Evolutionary conservation across 2,113 vertebrate species (phyloP), one percentile per base, ranked within the genome.

Genomic region (Cryptomyrus ogoouensis): DNA sequence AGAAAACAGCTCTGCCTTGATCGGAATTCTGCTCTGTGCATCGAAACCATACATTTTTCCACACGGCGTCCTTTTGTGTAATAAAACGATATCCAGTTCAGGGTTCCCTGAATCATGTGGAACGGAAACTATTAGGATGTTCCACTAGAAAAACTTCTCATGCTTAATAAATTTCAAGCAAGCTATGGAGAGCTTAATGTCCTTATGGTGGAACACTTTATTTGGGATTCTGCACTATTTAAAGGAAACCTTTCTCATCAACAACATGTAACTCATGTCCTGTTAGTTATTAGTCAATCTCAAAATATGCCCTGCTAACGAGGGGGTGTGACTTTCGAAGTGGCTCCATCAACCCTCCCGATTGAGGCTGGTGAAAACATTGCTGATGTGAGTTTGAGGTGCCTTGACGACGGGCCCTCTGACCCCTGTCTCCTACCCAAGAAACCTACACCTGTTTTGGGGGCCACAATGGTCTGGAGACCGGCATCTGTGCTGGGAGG

Each of bases 101-200:
- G 52, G 10, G 77, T 91, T 93, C 95, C 94, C 93, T 90, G 90
- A 95, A 95, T 94, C 93, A 94, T 92, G 93, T 92, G 92, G 93
- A 93, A 90, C 88, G 87, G 90, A 95, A 94, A 94, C 94, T 92
- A 94, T 96, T 95, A 87, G 94, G 94, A 95, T 95, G 95, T 95
- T 94, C 93, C 93, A 95, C 94, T 94, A 94, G 93, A 96, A 96
- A 94, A 96, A 96, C 95, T 94, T 95, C 93, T 96, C 94, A 96
- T 93, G 95, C 95, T 94, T 94, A 95, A 95, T 95, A 95, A 93
- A 95, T 94, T 96, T 94, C 94, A 93, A 96, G 95, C 92, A 49
- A 91, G 93, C 95, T 94, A 94, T 95, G 93, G 92, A 93, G 90
- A 42, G 88, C 89, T 84, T 89, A 92, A 92, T 89, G 53, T 90